Base-by-base conservation (phyloP, 2,888 invertebrate genomes). In the Eudemis profundana region DNA sequence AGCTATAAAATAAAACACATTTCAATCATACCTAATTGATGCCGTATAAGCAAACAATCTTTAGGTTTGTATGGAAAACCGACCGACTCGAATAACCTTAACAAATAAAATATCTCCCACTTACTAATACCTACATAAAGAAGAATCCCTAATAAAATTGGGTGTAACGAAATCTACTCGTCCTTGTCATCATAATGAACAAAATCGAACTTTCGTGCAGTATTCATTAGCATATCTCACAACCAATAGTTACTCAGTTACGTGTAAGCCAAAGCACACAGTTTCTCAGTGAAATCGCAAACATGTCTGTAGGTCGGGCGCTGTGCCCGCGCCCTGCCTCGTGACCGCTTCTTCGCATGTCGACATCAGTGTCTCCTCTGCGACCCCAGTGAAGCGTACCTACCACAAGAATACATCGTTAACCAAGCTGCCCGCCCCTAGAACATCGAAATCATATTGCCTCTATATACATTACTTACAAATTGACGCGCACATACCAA, bases 271-370 rank as follows among this genome's bases (percentile, higher is more conserved):
- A 73, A 74, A 74, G 49, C 50, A 51, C 63, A 75, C 73, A 65
- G 69, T 72, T 72, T 72, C 70, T 72, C 72, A 83, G 86, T 82
- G 86, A 87, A 87, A 87, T 85, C 82, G 79, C 81, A 84, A 86
- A 84, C 76, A 79, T 68, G 67, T 60, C 46, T 69, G 61, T 67
- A 63, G 71, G 71, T 79, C 79, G 78, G 78, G 78, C 66, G 21
- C 49, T 61, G 57, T 60, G 50, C 40, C 36, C 38, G 7, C 17
- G 27, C 49, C 17, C 36, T 7, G 36, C 66, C 73, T 82, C 87
- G 86, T 89, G 87, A 85, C 78, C 69, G 44, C 63, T 76, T 75
- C 79, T 74, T 81, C 76, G 69, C 50, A 14, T 76, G 71, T 70
- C 70, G 72, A 71, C 72, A 72, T 71, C 57, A n/a, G 8, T n/a